Evolutionary conservation across 2,888 invertebrate species (phyloP).

Genomic region (Apodemia mormo): DNA sequence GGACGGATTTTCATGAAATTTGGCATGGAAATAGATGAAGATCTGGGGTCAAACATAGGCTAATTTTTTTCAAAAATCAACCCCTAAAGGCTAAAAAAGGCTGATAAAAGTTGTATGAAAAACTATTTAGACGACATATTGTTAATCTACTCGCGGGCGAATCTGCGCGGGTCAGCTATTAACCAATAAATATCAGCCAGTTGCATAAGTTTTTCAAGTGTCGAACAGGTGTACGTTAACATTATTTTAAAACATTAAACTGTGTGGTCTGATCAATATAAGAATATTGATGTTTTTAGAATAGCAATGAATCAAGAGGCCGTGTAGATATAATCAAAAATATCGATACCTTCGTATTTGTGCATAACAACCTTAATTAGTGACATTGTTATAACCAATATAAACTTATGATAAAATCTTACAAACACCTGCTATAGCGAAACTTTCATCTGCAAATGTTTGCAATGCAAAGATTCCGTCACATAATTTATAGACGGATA

Average conservation of each 20-base stretch:
- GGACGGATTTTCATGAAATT: too few relatives aligned
- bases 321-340: background rate
- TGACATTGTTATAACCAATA: conserved; percentile 44
- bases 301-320: background rate
- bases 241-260: background rate
- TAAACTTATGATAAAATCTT: conserved; percentile 64
- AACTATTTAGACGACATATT: too few relatives aligned
- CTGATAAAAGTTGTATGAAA: too few relatives aligned
- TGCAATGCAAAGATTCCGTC: conserved; percentile 62
- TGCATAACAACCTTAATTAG: conserved; percentile 57
- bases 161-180: too few relatives aligned
- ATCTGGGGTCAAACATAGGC: too few relatives aligned
- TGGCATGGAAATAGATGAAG: too few relatives aligned
- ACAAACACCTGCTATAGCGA: conserved; percentile 64
- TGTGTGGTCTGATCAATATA: conserved; percentile 6
- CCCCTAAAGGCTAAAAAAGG: too few relatives aligned
- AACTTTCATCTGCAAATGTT: conserved; percentile 68
- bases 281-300: background rate
- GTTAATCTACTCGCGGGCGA: too few relatives aligned
- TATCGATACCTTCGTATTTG: background rate
- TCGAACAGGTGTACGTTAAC: background rate
- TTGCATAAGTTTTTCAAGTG: background rate
- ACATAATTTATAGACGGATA: conserved; percentile 65
- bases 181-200: background rate
- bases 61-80: too few relatives aligned